A percentile compares a stretch with the other conserved stretches of the same genome.
phyloP scores from a whole-genome alignment of 2,113 vertebrate species.

The Glaucomys volans region DNA sequence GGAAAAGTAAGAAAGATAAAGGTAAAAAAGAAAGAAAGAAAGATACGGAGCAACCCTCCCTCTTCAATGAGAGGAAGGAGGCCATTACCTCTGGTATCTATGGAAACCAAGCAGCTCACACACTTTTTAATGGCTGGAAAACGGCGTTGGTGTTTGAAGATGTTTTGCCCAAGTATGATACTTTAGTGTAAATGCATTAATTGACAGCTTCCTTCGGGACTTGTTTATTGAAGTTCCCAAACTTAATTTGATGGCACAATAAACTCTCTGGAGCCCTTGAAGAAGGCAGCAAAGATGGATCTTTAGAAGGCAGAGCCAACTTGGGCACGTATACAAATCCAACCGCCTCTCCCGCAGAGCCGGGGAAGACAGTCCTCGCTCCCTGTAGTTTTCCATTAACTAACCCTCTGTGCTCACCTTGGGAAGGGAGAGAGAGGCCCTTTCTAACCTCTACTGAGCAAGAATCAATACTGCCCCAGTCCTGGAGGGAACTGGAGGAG shows the following conservation, averaged over 20 bases:
- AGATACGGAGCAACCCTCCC: not conserved
- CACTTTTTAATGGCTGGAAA: conserved; percentile 86
- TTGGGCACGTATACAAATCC: conserved; percentile 75
- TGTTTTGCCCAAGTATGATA: conserved; percentile 75
- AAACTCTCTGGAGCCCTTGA: conserved; percentile 86
- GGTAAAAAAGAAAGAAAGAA: not conserved
- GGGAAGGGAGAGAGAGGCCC: conserved; percentile 83
- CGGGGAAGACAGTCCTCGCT: conserved; percentile 76
- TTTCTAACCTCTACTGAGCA: conserved; percentile 79
- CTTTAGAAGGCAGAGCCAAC: conserved; percentile 83
- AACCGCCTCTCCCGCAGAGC: conserved; percentile 80
- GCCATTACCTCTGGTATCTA: conserved; percentile 79
- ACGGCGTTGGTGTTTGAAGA: conserved; percentile 83
- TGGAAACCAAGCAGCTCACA: conserved; percentile 81
- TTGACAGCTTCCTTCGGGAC: conserved; percentile 87
- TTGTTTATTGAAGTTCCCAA: conserved; percentile 85
- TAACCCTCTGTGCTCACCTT: conserved; percentile 83
- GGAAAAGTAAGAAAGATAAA: conserved; percentile 12
- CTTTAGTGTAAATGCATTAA: conserved; percentile 86
- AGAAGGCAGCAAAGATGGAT: conserved; percentile 83
- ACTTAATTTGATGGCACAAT: conserved; percentile 82
- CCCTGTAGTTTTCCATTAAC: conserved; percentile 83
- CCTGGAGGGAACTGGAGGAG: not conserved
- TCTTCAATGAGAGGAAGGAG: conserved; percentile 37
- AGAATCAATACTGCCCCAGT: conserved; percentile 75